Percentiles rank a stretch among this genome's conserved stretches.
Evolutionary conservation across 2,797 vertebrate genomes (phyloP).

Genomic region (Alexandromys oeconomus): DNA sequence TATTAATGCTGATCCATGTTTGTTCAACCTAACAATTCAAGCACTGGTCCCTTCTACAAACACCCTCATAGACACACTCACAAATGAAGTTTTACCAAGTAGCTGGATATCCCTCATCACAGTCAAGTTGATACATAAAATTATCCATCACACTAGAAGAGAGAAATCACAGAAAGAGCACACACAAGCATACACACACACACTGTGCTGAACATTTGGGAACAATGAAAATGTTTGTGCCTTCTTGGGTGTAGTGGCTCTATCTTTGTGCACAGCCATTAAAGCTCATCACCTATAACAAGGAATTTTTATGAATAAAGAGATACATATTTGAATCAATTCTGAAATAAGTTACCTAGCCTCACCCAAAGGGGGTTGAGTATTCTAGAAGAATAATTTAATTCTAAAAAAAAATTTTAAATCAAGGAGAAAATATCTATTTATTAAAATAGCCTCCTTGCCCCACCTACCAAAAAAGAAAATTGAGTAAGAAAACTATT

Average conservation of each 20-base stretch:
- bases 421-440: neutral
- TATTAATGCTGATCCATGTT: neutral
- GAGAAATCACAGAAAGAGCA: neutral
- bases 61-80: neutral
- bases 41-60: neutral
- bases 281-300: constrained; percentile 7
- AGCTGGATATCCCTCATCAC: neutral
- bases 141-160: neutral
- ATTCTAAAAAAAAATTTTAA: constrained; percentile 45
- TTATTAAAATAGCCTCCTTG: neutral
- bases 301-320: constrained; percentile 20
- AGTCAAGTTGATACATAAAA: neutral
- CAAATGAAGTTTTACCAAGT: neutral
- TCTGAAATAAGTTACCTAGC: constrained; percentile 27
- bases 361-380: neutral
- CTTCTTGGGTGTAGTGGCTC: neutral
- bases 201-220: neutral
- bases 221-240: neutral
- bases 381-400: constrained; percentile 11
- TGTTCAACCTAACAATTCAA: neutral
- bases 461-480: neutral
- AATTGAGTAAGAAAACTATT: neutral
- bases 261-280: neutral
- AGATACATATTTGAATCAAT: neutral
- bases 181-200: neutral